phyloP scores from a whole-genome alignment of 2,797 vertebrate species.

The Garrulus glandarius region DNA sequence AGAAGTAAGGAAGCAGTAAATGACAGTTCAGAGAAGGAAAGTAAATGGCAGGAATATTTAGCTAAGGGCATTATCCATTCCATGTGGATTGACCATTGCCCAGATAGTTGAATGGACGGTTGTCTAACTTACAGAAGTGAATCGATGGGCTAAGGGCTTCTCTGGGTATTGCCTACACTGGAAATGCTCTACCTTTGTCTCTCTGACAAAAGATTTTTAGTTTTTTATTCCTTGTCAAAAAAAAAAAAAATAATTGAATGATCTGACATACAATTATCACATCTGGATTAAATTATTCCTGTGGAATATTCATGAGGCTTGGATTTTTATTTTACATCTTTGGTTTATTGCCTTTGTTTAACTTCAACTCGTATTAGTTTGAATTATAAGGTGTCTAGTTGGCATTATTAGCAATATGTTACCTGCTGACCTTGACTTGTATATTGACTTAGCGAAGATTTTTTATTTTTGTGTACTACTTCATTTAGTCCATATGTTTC shows the following conservation, averaged over 20 bases:
- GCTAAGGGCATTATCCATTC: neutral
- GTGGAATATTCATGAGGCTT: neutral
- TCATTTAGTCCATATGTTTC: neutral
- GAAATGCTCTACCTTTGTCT: neutral
- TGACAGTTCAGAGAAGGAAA: neutral
- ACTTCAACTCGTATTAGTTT: neutral
- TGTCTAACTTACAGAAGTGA: neutral
- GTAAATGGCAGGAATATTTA: neutral
- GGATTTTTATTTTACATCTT: neutral
- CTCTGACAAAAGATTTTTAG: neutral
- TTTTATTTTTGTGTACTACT: neutral
- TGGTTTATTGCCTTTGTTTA: neutral
- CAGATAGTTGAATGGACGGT: accelerated
- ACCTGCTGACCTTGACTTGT: neutral
- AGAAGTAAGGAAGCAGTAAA: neutral
- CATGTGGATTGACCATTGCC: neutral
- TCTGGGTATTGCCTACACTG: accelerated
- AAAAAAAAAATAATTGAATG: neutral
- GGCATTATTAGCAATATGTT: neutral
- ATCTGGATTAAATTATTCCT: neutral
- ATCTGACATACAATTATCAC: neutral
- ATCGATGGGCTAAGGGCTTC: neutral
- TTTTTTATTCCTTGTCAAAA: neutral
- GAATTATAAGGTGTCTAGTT: neutral
- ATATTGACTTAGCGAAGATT: neutral